Evolutionary conservation across 2,113 vertebrate species (phyloP), one percentile per base, ranked within the genome.

Genomic region (Pachycephala philippinensis): DNA sequence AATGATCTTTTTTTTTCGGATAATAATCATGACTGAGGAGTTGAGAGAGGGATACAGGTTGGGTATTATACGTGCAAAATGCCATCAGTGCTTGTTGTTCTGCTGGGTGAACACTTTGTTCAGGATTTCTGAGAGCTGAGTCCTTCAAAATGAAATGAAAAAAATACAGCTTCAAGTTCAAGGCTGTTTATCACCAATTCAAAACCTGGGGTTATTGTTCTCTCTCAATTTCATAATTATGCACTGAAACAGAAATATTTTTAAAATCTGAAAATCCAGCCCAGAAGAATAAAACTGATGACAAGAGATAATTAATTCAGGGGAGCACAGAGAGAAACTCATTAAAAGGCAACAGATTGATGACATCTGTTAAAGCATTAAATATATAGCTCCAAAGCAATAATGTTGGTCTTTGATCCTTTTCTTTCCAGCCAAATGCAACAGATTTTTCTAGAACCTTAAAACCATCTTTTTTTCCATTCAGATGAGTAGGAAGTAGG

Each of bases 331-430:
- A 57, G 13, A 84, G 64, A 87, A 95, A 69, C 66, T 95, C 89
- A 94, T 95, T 96, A 92, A 94, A 87, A 90, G 19, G 61, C 71
- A 96, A 54, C 79, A 94, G 87, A 95, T 52, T 86, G 93, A 89
- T 93, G 79, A 56, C 84, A 94, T 94, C 84, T 94, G 84, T 93
- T 95, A 80, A 85, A 95, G 59, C 3, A 11, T 81, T 96, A 92
- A 92, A 95, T 69, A 86, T 76, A 84, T 54, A 74, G 69, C 40
- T 76, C 65, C 49, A 79, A 95, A 95, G 76, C 65, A 92, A 61
- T 78, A 78, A 31, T 66, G 39, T 40, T 79, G 64, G 26, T 72
- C 68, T 90, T 90, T 82, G 64, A 84, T 93, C n/a, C 57, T 68
- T 85, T 90, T 44, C 17, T 79, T 71, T 27, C 69, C 39, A 87